Conservation (phyloP, 2,888 invertebrate species). For the Zele albiditarsus region DNA sequence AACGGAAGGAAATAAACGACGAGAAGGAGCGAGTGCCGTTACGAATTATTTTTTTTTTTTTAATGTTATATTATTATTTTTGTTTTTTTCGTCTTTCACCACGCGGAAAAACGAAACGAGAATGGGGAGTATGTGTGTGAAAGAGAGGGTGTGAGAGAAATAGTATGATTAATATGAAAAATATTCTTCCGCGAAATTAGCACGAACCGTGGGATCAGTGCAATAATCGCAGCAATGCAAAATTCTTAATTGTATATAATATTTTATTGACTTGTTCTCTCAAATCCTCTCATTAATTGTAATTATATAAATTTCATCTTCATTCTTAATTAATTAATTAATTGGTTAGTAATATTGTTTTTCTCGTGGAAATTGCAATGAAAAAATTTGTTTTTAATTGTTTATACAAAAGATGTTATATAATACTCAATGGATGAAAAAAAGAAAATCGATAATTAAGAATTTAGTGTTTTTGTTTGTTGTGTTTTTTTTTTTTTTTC, state of each 20-base stretch:
- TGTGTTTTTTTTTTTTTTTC: slow-evolving; percentile 7
- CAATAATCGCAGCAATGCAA: slow-evolving; percentile 41
- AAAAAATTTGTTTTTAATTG: slow-evolving; percentile 6
- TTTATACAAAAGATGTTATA: not conserved
- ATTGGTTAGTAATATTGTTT: slow-evolving; percentile 1
- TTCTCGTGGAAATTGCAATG: slow-evolving; percentile 14
- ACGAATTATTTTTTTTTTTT: slow-evolving; percentile 1
- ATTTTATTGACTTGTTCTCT: slow-evolving; percentile 26
- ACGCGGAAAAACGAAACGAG: slow-evolving; percentile 22
- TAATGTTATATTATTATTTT: no score
- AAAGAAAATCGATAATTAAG: not conserved
- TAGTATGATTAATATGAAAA: slow-evolving; percentile 29
- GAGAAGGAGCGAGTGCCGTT: slow-evolving; percentile 22
- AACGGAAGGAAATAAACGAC: slow-evolving; percentile 24
- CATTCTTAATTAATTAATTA: not conserved
- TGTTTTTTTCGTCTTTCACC: slow-evolving; percentile 3
- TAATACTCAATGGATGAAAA: not conserved
- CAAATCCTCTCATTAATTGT: slow-evolving; percentile 26
- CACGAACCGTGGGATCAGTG: slow-evolving; percentile 34
- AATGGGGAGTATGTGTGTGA: slow-evolving; percentile 8
- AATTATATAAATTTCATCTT: not conserved
- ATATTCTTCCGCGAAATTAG: slow-evolving; percentile 34
- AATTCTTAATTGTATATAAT: slow-evolving; percentile 32
- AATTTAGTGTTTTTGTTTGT: slow-evolving; percentile 16
- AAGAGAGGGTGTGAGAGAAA: slow-evolving; percentile 14